phyloP scores from a whole-genome alignment of 2,113 vertebrate genomes.

The Paracyprichromis sp. region DNA sequence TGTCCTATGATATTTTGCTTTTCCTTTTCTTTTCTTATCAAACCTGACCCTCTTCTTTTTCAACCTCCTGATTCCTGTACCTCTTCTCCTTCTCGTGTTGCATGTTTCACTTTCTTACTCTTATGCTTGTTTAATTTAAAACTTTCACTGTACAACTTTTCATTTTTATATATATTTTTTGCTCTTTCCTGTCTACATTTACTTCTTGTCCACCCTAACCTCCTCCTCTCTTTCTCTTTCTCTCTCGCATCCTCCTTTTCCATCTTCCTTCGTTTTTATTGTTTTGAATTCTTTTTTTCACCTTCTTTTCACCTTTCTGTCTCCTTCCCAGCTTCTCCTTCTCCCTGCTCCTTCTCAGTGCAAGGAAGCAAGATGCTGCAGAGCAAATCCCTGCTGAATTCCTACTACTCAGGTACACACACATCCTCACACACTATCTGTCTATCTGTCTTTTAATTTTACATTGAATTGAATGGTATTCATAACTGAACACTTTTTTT shows the following conservation, averaged over 20 bases:
- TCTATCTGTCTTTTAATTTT: background rate
- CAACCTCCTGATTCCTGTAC: background rate
- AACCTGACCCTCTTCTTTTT: background rate
- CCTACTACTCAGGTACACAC: constrained; percentile 77
- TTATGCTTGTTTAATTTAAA: background rate
- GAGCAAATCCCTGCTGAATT: constrained; percentile 83
- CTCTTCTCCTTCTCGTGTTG: background rate
- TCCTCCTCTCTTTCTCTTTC: background rate
- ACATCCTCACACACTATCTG: background rate
- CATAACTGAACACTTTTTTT: background rate
- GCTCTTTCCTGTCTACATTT: background rate
- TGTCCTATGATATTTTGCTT: background rate
- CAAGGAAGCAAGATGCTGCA: constrained; percentile 85
- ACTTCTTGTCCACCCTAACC: background rate
- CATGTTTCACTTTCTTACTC: background rate
- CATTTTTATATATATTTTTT: background rate
- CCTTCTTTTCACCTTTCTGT: constrained; percentile 46
- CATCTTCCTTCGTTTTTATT: background rate
- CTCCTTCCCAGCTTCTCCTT: constrained; percentile 73
- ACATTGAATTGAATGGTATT: background rate
- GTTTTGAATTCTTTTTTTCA: background rate
- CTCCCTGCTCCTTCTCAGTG: constrained; percentile 83
- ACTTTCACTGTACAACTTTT: background rate
- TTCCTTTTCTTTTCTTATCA: background rate
- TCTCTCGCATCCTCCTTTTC: background rate